Percentiles rank a stretch among this genome's conserved stretches.
phyloP scores from a whole-genome alignment of 2,888 invertebrate species.

The Drosophila lacicola region DNA sequence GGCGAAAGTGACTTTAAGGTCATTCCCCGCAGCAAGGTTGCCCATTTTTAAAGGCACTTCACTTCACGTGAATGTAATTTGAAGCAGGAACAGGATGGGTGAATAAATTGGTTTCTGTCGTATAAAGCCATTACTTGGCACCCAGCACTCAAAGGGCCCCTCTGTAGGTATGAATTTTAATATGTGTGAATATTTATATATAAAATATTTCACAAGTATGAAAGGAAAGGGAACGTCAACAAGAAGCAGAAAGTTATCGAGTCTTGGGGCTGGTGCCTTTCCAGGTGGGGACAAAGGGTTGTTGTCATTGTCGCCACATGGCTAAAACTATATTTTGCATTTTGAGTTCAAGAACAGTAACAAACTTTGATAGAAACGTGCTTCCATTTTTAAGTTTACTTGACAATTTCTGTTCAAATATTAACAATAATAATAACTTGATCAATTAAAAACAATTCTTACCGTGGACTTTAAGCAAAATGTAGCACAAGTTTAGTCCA shows the following conservation, averaged over 20 bases:
- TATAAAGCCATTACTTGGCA: conserved; percentile 70
- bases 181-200: conserved; percentile 69
- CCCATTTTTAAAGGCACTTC: conserved; percentile 31
- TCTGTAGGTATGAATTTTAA: conserved; percentile 65
- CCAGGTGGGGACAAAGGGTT: conserved; percentile 53
- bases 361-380: conserved; percentile 2
- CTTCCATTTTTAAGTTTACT: not conserved
- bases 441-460: no score
- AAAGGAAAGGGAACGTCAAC: conserved; percentile 35
- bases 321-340: conserved; percentile 13
- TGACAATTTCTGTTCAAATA: no score
- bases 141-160: conserved; percentile 49
- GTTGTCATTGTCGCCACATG: conserved; percentile 1
- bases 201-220: conserved; percentile 55
- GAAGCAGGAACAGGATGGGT: conserved; percentile 71
- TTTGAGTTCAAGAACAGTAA: conserved; percentile 26
- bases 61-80: conserved; percentile 45
- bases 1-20: conserved; percentile 30
- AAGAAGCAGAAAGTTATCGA: conserved; percentile 2
- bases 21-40: conserved; percentile 7
- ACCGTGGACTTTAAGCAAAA: no score
- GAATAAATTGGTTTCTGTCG: conserved; percentile 77
- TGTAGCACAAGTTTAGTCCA: no score
- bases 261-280: not conserved
- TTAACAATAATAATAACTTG: no score